Percentiles rank a stretch among this genome's conserved stretches.
phyloP scores from a whole-genome alignment of 1,140 invertebrate genomes.

The Manduca sexta region DNA sequence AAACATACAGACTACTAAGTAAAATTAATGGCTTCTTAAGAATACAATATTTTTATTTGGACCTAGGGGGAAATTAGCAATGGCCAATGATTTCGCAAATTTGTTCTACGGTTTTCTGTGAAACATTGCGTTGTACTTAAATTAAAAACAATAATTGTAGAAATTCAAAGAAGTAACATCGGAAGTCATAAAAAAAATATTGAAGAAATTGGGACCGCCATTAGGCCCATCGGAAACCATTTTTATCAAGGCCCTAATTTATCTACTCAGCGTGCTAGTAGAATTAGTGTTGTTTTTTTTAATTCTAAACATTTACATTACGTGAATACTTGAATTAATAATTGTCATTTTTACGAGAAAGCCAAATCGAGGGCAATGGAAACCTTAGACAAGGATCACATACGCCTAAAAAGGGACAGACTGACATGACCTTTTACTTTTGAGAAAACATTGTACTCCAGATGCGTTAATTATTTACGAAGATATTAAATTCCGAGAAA shows the following conservation, averaged over 20 bases:
- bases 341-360: background rate
- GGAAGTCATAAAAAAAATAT: slow-evolving; percentile 7
- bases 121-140: too few species aligned
- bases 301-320: too few species aligned
- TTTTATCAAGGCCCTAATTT: slow-evolving; percentile 8
- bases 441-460: slow-evolving; percentile 3
- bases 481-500: background rate
- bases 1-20: slow-evolving; percentile 7
- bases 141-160: background rate
- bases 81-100: too few species aligned
- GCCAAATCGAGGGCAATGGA: slow-evolving; percentile 1
- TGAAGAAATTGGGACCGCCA: slow-evolving; percentile 8
- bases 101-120: too few species aligned
- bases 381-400: slow-evolving; percentile 1
- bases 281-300: background rate
- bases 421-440: slow-evolving; percentile 2
- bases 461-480: background rate
- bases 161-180: background rate
- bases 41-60: background rate
- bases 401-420: slow-evolving; percentile 1
- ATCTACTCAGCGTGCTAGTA: background rate
- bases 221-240: slow-evolving; percentile 2
- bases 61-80: background rate
- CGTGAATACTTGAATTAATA: background rate
- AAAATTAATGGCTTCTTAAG: slow-evolving; percentile 4